Evolutionary conservation across 2,797 vertebrate species (phyloP).

Genomic region (Sebastes cheni): DNA sequence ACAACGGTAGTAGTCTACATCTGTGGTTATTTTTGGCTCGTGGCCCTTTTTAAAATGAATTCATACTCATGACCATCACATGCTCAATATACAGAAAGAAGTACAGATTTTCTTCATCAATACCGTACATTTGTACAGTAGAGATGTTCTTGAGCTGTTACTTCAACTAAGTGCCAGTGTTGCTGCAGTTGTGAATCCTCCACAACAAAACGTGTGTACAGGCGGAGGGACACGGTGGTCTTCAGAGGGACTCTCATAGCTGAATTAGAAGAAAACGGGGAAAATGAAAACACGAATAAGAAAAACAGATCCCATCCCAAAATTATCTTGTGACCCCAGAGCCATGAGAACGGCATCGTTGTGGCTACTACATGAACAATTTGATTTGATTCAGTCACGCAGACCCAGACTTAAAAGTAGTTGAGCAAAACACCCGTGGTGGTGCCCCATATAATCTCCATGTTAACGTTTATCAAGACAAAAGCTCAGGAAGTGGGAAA

Average conservation of each 20-base stretch:
- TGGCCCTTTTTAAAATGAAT: constrained; percentile 10
- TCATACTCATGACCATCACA: constrained; percentile 15
- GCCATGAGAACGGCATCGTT: not conserved
- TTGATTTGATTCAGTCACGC: not conserved
- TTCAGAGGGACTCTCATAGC: not conserved
- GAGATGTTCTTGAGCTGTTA: constrained; percentile 14
- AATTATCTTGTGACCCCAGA: not conserved
- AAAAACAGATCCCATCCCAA: not conserved
- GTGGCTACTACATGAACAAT: not conserved
- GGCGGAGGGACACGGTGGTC: not conserved
- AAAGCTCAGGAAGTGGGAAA: constrained; percentile 67
- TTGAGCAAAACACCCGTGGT: not conserved
- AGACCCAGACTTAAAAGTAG: not conserved
- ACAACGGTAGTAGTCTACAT: constrained; percentile 26
- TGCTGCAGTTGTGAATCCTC: not conserved
- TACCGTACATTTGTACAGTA: not conserved
- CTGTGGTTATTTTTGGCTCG: constrained; percentile 4
- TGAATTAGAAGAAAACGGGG: not conserved
- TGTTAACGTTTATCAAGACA: constrained; percentile 10
- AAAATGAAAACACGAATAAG: not conserved
- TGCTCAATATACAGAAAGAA: not conserved
- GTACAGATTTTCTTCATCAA: not conserved
- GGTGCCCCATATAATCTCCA: not conserved
- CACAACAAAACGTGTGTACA: not conserved
- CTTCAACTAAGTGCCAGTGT: constrained; percentile 18